Evolutionary conservation across 2,113 vertebrate species (phyloP).

Genomic region (Choloepus hoffmanni): DNA sequence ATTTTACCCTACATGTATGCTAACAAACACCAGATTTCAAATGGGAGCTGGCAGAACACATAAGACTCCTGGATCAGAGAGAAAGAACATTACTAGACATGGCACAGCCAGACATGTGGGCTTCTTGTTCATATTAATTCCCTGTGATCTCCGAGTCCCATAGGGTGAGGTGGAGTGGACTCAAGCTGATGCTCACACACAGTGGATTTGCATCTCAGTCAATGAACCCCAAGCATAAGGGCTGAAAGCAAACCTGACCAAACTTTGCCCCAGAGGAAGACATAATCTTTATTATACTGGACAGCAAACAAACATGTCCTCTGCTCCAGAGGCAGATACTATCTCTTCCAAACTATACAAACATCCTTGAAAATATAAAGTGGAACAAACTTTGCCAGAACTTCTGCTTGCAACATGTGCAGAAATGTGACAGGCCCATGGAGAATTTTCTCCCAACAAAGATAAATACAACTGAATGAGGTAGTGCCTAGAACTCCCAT

Average conservation of each 20-base stretch:
- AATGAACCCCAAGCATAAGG: background rate
- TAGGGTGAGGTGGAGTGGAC: background rate
- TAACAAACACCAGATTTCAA: background rate
- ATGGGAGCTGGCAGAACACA: background rate
- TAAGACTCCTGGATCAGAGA: background rate
- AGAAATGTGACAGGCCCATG: background rate
- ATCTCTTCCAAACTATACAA: background rate
- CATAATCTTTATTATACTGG: background rate
- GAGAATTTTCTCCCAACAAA: background rate
- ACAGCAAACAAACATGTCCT: background rate
- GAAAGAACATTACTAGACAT: background rate
- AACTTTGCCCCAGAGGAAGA: background rate
- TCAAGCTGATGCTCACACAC: too few relatives aligned
- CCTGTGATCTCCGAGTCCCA: background rate
- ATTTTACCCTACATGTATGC: background rate
- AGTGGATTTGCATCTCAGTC: background rate
- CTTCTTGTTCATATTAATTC: background rate
- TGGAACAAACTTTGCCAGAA: background rate
- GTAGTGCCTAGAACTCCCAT: background rate
- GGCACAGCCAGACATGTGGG: too few relatives aligned
- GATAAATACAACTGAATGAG: background rate
- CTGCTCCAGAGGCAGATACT: background rate
- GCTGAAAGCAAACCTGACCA: background rate
- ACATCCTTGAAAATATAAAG: background rate
- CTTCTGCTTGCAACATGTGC: background rate